Evolutionary conservation across 2,888 invertebrate species (phyloP).

Genomic region (Coelinius sp.): DNA sequence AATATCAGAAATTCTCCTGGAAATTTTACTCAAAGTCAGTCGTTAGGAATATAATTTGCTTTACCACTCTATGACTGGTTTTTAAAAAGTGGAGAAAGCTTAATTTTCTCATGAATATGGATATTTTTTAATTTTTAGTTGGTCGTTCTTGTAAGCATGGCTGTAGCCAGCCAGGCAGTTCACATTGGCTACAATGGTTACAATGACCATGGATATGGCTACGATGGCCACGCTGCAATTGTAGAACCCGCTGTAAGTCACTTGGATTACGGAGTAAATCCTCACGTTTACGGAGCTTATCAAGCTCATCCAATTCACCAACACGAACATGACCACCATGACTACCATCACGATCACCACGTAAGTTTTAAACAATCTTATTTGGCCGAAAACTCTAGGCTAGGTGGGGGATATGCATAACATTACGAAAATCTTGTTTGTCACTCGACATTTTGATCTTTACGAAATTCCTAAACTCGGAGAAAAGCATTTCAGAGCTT

Average conservation of each 20-base stretch:
- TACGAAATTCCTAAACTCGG: not conserved
- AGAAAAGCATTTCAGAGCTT: not conserved
- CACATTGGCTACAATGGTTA: conserved; percentile 38
- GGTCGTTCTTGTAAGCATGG: conserved; percentile 48
- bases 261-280: conserved; percentile 40
- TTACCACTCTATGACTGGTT: no score
- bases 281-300: conserved; percentile 39
- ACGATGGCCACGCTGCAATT: conserved; percentile 39
- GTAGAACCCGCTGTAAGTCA: conserved; percentile 37
- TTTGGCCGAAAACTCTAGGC: not conserved
- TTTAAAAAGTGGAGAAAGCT: no score
- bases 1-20: no score
- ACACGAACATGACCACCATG: conserved; percentile 32
- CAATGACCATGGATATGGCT: conserved; percentile 38
- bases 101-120: not conserved
- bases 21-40: no score
- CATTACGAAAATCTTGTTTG: not conserved
- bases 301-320: conserved; percentile 29
- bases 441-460: not conserved
- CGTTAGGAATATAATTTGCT: no score
- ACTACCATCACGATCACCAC: conserved; percentile 53
- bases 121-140: conserved; percentile 34
- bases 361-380: conserved; percentile 49
- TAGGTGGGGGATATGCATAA: not conserved
- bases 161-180: conserved; percentile 52